Conservation (phyloP, 2,113 vertebrate species). For the Pterophyllum scalare region DNA sequence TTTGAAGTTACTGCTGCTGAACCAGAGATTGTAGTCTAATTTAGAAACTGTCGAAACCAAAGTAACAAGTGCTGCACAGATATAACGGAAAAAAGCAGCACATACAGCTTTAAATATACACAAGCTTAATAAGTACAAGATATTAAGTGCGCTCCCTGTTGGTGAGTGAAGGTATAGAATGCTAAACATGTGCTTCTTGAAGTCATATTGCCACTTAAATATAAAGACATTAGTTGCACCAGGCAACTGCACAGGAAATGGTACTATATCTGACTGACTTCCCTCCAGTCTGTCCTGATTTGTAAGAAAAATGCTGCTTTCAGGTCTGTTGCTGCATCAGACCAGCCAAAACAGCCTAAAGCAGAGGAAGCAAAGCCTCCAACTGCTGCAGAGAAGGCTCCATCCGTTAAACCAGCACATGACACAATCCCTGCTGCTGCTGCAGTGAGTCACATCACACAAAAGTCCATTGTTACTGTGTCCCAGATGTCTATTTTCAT, state of each 20-base stretch:
- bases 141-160: background rate
- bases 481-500: background rate
- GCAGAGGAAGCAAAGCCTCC: slow-evolving; percentile 1
- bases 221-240: background rate
- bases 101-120: background rate
- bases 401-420: slow-evolving; percentile 9
- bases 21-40: background rate
- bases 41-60: background rate
- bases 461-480: background rate
- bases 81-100: background rate
- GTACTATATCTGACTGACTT: background rate
- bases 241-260: background rate
- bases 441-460: slow-evolving; percentile 50
- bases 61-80: background rate
- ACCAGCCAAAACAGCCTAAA: slow-evolving; percentile 25
- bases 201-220: background rate
- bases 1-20: background rate
- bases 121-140: background rate
- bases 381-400: background rate
- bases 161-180: background rate
- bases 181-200: background rate
- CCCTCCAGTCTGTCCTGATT: background rate
- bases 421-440: slow-evolving; percentile 21
- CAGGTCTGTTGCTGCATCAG: slow-evolving; percentile 39
- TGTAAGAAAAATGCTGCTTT: slow-evolving; percentile 27